Conservation (phyloP, 1,140 invertebrate genomes). For the Papilio helenus region DNA sequence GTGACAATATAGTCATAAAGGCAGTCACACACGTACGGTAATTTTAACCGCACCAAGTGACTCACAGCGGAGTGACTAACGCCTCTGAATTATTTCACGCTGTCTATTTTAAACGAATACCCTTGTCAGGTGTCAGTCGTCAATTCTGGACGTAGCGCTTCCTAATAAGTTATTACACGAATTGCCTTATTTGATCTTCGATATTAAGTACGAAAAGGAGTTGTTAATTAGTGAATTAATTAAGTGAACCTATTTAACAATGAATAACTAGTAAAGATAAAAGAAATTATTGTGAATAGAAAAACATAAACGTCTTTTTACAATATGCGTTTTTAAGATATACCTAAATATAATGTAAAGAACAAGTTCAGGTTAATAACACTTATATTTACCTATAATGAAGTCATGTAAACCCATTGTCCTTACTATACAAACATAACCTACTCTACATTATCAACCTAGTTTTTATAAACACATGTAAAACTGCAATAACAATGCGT, state of each 20-base stretch:
- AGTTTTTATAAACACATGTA: not conserved
- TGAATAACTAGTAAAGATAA: too few species aligned
- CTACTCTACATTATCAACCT: not conserved
- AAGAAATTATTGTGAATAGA: too few species aligned
- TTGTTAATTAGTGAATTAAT: not conserved
- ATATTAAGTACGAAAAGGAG: not conserved
- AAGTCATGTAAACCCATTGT: not conserved
- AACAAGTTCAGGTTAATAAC: not conserved
- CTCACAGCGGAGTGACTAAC: constrained; percentile 25
- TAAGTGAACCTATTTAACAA: not conserved
- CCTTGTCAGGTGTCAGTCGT: constrained; percentile 29
- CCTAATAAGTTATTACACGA: constrained; percentile 21
- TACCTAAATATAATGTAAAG: not conserved
- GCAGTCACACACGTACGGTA: constrained; percentile 15
- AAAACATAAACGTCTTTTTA: too few species aligned
- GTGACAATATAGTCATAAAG: constrained; percentile 4
- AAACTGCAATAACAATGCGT: not conserved
- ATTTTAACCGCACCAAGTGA: constrained; percentile 11
- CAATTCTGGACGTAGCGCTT: constrained; percentile 20
- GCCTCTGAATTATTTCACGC: not conserved
- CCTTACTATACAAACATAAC: constrained; percentile 1
- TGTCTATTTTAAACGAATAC: constrained; percentile 33
- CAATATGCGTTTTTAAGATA: too few species aligned
- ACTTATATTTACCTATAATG: not conserved
- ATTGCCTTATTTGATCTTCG: not conserved